These are phyloP conservation scores for Genyomyrus donnyi DNA, from an alignment of 2,113 vertebrate genomes.

Conservation along the genomic window DNA sequence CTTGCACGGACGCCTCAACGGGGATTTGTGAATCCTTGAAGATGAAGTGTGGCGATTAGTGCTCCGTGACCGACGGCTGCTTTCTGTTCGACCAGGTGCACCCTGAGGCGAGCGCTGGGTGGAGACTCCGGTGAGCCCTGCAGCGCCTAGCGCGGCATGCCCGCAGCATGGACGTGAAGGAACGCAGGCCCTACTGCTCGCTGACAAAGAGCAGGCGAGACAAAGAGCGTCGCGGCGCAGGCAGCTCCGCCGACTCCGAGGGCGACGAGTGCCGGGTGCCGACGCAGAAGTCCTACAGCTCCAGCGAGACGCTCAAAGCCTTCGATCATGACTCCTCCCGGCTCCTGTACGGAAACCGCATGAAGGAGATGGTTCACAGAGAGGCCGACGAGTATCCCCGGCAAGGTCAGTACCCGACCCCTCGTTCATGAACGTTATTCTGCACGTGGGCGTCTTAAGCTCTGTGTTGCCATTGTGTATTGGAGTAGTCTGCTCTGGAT, in stretches of 20 bases:
- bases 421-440: not conserved
- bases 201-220: constrained; percentile 90
- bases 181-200: constrained; percentile 94
- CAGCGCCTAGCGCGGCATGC: constrained; percentile 72
- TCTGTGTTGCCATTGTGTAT: not conserved
- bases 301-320: constrained; percentile 91
- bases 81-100: constrained; percentile 51
- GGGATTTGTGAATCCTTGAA: constrained; percentile 49
- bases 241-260: constrained; percentile 74
- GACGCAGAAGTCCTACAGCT: constrained; percentile 95
- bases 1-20: constrained; percentile 8
- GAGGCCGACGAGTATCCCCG: constrained; percentile 78
- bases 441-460: not conserved
- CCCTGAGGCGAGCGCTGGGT: constrained; percentile 55
- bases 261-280: constrained; percentile 85
- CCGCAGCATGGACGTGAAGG: constrained; percentile 98
- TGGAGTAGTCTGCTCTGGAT: not conserved
- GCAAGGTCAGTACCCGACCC: constrained; percentile 68
- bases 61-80: constrained; percentile 45
- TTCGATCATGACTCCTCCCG: constrained; percentile 91
- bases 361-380: constrained; percentile 86
- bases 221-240: constrained; percentile 76
- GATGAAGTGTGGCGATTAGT: constrained; percentile 57
- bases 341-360: constrained; percentile 82
- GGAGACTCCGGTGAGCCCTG: constrained; percentile 39